Evolutionary conservation across 2,797 vertebrate species (phyloP).

Genomic region (Ctenopoma kingsleyae): DNA sequence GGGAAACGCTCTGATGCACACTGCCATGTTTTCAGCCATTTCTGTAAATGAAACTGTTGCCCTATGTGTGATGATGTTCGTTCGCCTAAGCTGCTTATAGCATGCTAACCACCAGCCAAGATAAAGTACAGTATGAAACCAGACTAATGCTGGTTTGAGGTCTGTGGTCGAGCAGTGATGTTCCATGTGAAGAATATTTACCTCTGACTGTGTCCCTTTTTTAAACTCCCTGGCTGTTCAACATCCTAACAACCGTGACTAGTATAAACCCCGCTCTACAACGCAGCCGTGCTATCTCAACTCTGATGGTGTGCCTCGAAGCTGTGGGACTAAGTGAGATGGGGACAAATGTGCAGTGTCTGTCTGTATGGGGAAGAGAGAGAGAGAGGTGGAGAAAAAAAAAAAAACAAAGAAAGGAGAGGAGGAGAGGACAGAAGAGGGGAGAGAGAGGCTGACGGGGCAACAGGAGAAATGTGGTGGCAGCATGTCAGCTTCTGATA

Average conservation of each 20-base stretch:
- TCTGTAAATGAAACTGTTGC: constrained; percentile 49
- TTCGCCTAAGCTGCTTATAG: constrained; percentile 65
- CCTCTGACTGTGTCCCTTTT: constrained; percentile 42
- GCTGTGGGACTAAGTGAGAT: constrained; percentile 52
- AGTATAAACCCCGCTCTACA: constrained; percentile 48
- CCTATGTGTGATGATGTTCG: constrained; percentile 60
- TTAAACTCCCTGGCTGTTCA: constrained; percentile 40
- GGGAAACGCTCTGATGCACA: constrained; percentile 42
- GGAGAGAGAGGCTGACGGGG: constrained; percentile 43
- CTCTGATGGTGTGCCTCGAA: constrained; percentile 56
- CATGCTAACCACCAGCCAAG: constrained; percentile 54
- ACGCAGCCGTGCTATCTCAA: constrained; percentile 37
- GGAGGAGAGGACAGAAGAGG: constrained; percentile 31
- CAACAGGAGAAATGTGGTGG: constrained; percentile 73
- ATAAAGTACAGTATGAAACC: constrained; percentile 53
- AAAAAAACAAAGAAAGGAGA: constrained; percentile 26
- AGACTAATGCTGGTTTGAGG: constrained; percentile 37
- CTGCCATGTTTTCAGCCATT: constrained; percentile 41
- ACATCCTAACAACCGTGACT: constrained; percentile 66
- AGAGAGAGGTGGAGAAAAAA: constrained; percentile 27
- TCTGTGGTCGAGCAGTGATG: constrained; percentile 37
- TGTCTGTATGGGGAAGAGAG: constrained; percentile 43
- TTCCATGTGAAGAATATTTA: constrained; percentile 52
- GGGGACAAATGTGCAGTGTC: constrained; percentile 54
- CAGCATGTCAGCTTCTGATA: constrained; percentile 83